A percentile compares a stretch with the other conserved stretches of the same genome.
Evolutionary conservation across 30 jellyfish, hydroid and myxozoan species (phyloP).

Genomic region (Aurelia sp.): DNA sequence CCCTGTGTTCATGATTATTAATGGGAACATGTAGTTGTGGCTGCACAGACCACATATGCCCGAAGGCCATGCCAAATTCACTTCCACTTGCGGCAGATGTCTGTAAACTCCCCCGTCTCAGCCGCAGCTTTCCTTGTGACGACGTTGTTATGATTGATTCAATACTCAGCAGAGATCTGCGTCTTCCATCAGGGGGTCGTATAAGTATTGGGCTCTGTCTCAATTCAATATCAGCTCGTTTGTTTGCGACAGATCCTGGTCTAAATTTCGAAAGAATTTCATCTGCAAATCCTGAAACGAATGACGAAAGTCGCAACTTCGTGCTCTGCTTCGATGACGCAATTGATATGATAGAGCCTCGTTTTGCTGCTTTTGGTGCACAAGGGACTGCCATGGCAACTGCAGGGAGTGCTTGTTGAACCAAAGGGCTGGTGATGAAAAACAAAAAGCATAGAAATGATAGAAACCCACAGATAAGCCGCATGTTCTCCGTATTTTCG

Average conservation of each 20-base stretch:
- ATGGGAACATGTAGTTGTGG: conserved; percentile 57
- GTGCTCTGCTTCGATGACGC: conserved; percentile 49
- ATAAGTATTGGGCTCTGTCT: conserved; percentile 52
- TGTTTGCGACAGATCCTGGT: conserved; percentile 25
- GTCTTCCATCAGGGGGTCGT: conserved; percentile 71
- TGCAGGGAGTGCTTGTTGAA: conserved; percentile 60
- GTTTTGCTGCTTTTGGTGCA: conserved; percentile 56
- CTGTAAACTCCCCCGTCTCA: conserved; percentile 61
- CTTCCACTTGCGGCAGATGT: conserved; percentile 66
- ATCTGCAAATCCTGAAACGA: conserved; percentile 49
- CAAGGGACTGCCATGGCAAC: conserved; percentile 60
- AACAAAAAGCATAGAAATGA: not conserved
- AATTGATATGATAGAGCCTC: conserved; percentile 66
- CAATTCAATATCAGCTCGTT: conserved; percentile 7
- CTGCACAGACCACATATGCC: conserved; percentile 70
- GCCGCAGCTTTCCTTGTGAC: conserved; percentile 36
- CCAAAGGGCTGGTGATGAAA: conserved; percentile 56
- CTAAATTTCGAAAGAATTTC: conserved; percentile 59
- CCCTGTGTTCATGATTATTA: conserved; percentile 1
- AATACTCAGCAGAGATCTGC: conserved; percentile 69
- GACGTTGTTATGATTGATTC: conserved; percentile 76
- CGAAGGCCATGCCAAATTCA: conserved; percentile 80
- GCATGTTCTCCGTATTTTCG: too few species aligned
- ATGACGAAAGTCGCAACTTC: conserved; percentile 59
- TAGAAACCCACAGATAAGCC: too few species aligned